These are phyloP conservation scores for Urocolius indicus DNA, from an alignment of 2,113 vertebrate genomes.

Conservation along the genomic window DNA sequence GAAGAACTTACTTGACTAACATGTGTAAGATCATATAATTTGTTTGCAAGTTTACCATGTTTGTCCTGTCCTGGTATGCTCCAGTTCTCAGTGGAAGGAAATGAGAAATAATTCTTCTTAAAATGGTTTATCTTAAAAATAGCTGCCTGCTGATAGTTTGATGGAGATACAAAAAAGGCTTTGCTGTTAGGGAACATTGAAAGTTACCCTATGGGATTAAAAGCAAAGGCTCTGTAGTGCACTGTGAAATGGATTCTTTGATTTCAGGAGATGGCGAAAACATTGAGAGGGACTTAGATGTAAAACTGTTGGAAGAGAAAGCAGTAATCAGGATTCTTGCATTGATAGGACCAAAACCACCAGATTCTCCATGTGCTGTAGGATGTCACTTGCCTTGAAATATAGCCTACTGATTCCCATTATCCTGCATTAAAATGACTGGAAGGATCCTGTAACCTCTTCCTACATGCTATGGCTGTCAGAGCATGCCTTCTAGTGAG, in stretches of 20 bases:
- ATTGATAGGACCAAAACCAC: background rate
- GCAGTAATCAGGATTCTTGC: background rate
- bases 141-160: background rate
- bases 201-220: background rate
- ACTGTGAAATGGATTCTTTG: background rate
- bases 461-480: background rate
- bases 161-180: background rate
- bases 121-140: background rate
- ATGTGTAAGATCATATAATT: background rate
- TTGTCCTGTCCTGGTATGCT: background rate
- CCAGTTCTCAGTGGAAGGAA: background rate
- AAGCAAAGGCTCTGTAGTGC: background rate
- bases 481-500: background rate
- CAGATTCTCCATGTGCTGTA: background rate
- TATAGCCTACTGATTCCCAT: background rate
- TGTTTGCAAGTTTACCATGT: background rate
- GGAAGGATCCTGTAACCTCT: background rate
- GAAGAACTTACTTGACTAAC: background rate
- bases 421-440: background rate
- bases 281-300: background rate
- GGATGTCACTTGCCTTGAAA: background rate
- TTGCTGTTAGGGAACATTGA: background rate
- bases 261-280: background rate
- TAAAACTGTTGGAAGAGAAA: background rate
- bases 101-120: background rate